Evolutionary conservation across 2,113 vertebrate species (phyloP), one percentile per base, ranked within the genome.

Genomic region (Triplophysa rosa): DNA sequence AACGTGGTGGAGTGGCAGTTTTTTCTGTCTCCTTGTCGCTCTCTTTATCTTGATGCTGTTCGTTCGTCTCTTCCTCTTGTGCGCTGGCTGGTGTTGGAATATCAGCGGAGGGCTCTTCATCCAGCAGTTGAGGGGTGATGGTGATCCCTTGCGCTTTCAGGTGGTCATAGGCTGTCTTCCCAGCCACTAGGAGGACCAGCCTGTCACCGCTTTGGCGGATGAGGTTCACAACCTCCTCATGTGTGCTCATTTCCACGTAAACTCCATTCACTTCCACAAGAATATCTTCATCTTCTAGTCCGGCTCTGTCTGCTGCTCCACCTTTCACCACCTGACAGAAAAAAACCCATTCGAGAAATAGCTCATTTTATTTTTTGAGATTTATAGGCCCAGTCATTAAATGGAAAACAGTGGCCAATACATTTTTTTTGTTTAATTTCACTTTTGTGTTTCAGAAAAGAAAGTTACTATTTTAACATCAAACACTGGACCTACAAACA

Each of bases 211-310:
- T 93, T 0, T 29, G 77, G 64, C 86, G 91, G 85, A 99, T 95
- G 75, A 91, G 89, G 2, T 82, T 82, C 81, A 98, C 95, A 67
- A 93, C 95, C 2, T 93, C 89, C 0, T 95, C 92, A 0, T 99
- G 95, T 67, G 79, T 23, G 52, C 94, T 91, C 0, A 87, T 67
- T 72, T 91, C 92, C 89, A 98, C 91, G 0, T 95, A 97, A n/a
- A 91, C 86, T 0, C 94, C 93, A 0, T 97, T 94, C 63, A 98
- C 96, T 87, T 98, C 96, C 40, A 99, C 86, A 81, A 99, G 63
- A 1, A 95, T 40, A 66, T 98, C 95, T 0, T 93, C 77, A 0
- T 97, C 92, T 89, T 94, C 84, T 77, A 99, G 71, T 1, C 96
- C 96, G 0, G 94, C 95, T 80, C 2, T 69, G 61, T 93, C 90